Percentiles rank a stretch among this genome's conserved stretches.
phyloP scores from a whole-genome alignment of 2,888 invertebrate genomes.

The Pediacus dermestoides region DNA sequence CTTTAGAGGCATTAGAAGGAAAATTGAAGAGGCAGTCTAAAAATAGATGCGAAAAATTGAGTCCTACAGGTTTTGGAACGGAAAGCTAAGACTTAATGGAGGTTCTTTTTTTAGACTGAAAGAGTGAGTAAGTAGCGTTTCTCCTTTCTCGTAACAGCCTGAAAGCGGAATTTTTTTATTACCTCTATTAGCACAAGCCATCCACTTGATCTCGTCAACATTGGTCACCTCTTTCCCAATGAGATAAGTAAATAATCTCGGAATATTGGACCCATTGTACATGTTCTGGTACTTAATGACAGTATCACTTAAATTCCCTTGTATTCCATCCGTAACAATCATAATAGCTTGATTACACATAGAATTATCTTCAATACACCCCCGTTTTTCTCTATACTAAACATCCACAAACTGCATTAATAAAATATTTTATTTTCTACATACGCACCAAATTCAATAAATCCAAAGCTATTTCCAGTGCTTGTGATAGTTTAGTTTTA shows the following conservation, averaged over 20 bases:
- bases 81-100: too few relatives aligned
- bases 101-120: too few relatives aligned
- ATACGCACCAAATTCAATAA: constrained; percentile 67
- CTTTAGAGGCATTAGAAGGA: too few relatives aligned
- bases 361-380: constrained; percentile 53
- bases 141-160: too few relatives aligned
- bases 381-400: constrained; percentile 48
- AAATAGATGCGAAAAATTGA: too few relatives aligned
- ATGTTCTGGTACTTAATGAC: constrained; percentile 77
- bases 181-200: constrained; percentile 95
- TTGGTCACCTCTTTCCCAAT: constrained; percentile 93
- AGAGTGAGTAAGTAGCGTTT: too few relatives aligned
- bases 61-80: too few relatives aligned
- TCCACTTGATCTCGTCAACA: constrained; percentile 83
- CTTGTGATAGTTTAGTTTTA: constrained; percentile 79
- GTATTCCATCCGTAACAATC: constrained; percentile 93
- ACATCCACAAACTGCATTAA: constrained; percentile 13
- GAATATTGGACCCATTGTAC: constrained; percentile 64
- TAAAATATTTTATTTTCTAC: constrained; percentile 5
- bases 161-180: constrained; percentile 22
- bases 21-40: too few relatives aligned
- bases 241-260: constrained; percentile 92
- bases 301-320: constrained; percentile 81
- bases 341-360: constrained; percentile 93
- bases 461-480: constrained; percentile 79